A percentile compares a stretch with the other conserved stretches of the same genome.
Evolutionary conservation across 2,888 invertebrate species (phyloP).

Genomic region (Parnassius smintheus): DNA sequence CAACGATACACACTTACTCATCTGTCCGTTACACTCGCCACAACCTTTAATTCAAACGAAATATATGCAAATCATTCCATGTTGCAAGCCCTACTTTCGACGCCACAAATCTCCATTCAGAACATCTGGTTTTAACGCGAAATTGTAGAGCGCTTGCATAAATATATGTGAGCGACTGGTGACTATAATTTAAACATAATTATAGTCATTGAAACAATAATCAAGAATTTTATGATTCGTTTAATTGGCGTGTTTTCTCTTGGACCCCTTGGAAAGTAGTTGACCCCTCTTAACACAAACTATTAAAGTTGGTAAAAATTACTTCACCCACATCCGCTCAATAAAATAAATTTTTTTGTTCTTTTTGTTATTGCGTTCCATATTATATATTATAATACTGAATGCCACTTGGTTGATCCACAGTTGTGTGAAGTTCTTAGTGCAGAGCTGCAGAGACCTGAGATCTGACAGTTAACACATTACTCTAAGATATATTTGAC

Average conservation of each 20-base stretch:
- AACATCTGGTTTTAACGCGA: conserved; percentile 9
- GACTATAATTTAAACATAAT: neutral
- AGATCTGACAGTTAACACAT: no score
- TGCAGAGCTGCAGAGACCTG: no score
- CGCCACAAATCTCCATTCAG: conserved; percentile 18
- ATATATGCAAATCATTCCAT: conserved; percentile 2
- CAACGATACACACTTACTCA: neutral
- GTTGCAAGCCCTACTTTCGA: neutral
- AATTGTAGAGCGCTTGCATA: conserved; percentile 1
- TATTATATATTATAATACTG: no score
- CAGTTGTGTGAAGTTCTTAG: no score
- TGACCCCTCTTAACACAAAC: no score
- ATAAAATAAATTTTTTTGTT: no score
- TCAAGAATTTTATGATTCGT: neutral
- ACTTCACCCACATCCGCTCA: no score
- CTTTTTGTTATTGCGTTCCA: no score
- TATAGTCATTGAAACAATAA: neutral
- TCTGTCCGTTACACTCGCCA: neutral
- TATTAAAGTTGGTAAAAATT: no score
- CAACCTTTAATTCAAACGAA: conserved; percentile 1
- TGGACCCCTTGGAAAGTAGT: neutral
- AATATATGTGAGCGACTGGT: neutral
- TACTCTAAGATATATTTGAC: no score
- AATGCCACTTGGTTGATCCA: no score
- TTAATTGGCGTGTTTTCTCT: neutral